phyloP scores from a whole-genome alignment of 2,113 vertebrate genomes.

The Delphinus delphis region DNA sequence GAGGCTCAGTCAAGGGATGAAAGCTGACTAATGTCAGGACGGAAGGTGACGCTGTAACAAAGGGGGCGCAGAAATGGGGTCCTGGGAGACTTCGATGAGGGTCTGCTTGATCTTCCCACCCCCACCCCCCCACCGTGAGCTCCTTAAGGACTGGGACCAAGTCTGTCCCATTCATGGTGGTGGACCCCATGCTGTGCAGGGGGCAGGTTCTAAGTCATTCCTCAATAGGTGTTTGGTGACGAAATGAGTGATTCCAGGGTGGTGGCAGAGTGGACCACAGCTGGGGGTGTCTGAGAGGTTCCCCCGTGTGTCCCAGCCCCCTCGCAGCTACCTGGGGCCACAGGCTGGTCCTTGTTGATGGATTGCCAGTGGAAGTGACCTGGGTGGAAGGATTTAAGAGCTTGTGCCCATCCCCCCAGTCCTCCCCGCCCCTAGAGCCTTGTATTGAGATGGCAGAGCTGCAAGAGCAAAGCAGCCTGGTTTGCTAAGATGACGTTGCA shows the following conservation, averaged over 20 bases:
- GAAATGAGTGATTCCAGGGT: background rate
- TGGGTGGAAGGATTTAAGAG: background rate
- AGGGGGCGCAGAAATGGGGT: background rate
- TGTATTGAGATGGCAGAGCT: background rate
- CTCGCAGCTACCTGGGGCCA: fast-evolving
- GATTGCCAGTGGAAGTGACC: no score
- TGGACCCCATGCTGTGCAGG: fast-evolving
- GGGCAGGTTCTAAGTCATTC: background rate
- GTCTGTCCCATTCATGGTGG: background rate
- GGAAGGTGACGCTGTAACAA: background rate
- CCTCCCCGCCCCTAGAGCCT: background rate
- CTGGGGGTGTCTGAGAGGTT: fast-evolving
- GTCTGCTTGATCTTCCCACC: background rate
- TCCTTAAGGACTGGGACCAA: background rate
- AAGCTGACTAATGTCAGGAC: background rate
- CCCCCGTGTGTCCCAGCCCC: fast-evolving
- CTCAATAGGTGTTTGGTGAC: background rate
- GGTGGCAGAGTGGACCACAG: background rate
- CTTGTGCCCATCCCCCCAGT: fast-evolving
- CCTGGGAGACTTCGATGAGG: background rate
- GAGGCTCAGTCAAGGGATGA: background rate
- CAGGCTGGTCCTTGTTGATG: background rate
- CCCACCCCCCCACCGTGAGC: background rate
- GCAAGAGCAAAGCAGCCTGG: background rate
- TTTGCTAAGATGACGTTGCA: background rate